phyloP scores from a whole-genome alignment of 2,797 vertebrate species.

The Taeniopygia guttata region DNA sequence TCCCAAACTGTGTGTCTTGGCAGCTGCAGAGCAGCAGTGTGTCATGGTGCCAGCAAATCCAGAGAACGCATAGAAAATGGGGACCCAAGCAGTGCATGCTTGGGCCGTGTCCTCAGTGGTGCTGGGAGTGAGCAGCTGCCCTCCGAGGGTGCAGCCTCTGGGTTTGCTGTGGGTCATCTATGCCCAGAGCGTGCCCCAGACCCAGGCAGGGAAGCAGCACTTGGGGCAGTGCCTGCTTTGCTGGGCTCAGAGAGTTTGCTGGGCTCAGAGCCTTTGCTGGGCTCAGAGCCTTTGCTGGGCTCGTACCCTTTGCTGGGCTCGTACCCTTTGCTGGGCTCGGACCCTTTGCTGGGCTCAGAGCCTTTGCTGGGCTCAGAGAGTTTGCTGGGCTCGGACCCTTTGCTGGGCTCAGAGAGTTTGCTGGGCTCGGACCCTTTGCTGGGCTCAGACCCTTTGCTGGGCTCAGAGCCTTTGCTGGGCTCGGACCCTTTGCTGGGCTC shows the following conservation, averaged over 20 bases:
- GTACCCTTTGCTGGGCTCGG: too few relatives aligned
- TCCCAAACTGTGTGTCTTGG: background rate
- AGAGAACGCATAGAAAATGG: background rate
- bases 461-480: too few relatives aligned
- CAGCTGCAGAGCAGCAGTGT: background rate
- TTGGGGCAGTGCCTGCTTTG: accelerated
- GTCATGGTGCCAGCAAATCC: background rate
- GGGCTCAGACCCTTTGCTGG: too few relatives aligned
- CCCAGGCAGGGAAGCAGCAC: accelerated
- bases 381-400: too few relatives aligned
- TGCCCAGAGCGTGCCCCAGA: accelerated
- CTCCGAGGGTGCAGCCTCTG: background rate
- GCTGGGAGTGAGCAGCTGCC: accelerated
- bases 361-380: too few relatives aligned
- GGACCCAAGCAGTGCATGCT: background rate
- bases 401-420: background rate
- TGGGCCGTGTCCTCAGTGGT: accelerated
- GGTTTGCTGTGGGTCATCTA: accelerated
- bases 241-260: background rate
- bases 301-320: too few relatives aligned
- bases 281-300: too few relatives aligned
- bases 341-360: background rate
- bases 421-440: too few relatives aligned
- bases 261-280: too few relatives aligned
- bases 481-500: too few relatives aligned